Evolutionary conservation across 2,797 vertebrate genomes (phyloP), one percentile per base, ranked within the genome.

Genomic region (Steatocranus sp.): DNA sequence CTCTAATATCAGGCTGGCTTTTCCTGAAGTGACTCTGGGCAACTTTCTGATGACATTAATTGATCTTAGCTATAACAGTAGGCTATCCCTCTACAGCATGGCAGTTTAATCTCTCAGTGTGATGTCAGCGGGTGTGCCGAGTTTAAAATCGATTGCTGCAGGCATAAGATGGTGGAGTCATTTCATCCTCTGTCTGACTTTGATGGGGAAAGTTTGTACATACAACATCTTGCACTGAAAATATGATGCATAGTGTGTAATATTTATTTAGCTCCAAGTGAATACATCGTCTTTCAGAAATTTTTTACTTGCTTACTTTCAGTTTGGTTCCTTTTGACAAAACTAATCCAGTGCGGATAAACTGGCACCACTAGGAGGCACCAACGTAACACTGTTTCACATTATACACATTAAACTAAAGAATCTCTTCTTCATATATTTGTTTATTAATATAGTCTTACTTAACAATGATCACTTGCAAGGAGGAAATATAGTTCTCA

Each of bases 1-100:
- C 41, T 87, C 75, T 51, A 76, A 58, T 77, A 61, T 73, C 20
- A 56, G 43, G 11, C 27, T 23, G 18, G 18, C 61, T 73, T 80
- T 82, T 68, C 75, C 38, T 15, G 23, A 14, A 81, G 61, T 75
- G 66, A 80, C 86, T 88, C n/a, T 23, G 61, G 86, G 87, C 84
- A 77, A 83, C 83, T 73, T 79, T 77, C 68, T 70, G 80, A 76
- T 76, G 82, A 76, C 41, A 36, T 82, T 84, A 54, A 89, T 84
- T 89, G 82, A 82, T 82, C 78, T 87, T 18, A 14, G 63, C 68
- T 79, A 41, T 86, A 75, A 75, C 58, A 70, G 54, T 74, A 63
- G 49, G 82, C 83, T 41, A 81, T 81, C 56, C 51, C 58, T 80
- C 56, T 34, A 34, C 34, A n/a, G 63, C 51, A 25, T 54, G 61